Evolutionary conservation across 2,888 invertebrate genomes (phyloP).

Genomic region (Hermodice carunculata): DNA sequence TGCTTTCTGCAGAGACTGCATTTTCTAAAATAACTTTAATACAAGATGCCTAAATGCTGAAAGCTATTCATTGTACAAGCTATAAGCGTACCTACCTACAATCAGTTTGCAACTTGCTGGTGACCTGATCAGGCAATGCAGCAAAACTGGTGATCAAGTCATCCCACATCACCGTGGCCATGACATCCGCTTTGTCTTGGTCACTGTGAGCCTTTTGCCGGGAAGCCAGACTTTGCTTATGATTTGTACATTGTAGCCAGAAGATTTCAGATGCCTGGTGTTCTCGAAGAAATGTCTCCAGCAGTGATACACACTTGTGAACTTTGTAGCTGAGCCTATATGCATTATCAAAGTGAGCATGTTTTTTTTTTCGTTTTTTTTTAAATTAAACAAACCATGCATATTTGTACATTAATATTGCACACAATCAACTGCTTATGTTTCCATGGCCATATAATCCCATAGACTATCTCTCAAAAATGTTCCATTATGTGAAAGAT

Average conservation of each 20-base stretch:
- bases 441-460: no score
- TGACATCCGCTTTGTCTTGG: neutral
- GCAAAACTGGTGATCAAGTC: slow-evolving; percentile 46
- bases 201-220: neutral
- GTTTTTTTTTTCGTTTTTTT: no score
- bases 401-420: no score
- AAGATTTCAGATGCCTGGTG: neutral
- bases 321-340: slow-evolving; percentile 8
- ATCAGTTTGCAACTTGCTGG: slow-evolving; percentile 55
- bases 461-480: no score
- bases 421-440: no score
- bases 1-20: no score
- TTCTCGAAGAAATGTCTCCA: slow-evolving; percentile 12
- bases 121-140: slow-evolving; percentile 55
- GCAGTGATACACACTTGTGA: slow-evolving; percentile 8
- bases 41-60: no score
- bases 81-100: slow-evolving; percentile 56
- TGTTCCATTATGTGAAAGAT: no score
- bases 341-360: no score
- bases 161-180: slow-evolving; percentile 35
- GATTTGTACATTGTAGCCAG: slow-evolving; percentile 11
- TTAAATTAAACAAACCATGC: no score
- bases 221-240: neutral
- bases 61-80: no score
- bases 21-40: no score